A percentile compares a stretch with the other conserved stretches of the same genome.
Conservation (phyloP, 2,797 vertebrate species). For the Cynodonichthys magdalenae region DNA sequence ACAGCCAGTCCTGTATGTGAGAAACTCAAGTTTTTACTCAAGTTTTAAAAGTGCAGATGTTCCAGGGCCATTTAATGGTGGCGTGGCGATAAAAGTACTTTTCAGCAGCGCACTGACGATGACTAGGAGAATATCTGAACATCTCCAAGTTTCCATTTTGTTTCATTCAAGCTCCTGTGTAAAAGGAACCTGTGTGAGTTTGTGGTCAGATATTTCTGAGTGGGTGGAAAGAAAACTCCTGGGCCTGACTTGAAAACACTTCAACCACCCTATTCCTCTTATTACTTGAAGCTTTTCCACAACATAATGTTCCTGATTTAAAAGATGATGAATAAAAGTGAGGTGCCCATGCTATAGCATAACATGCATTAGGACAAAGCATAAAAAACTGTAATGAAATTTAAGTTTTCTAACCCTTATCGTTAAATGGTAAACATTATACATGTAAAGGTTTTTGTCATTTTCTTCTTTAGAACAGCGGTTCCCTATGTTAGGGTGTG, state of each 20-base stretch:
- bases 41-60: conserved; percentile 12
- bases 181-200: conserved; percentile 18
- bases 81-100: not conserved
- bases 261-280: conserved; percentile 27
- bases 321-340: conserved; percentile 8
- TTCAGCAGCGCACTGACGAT: not conserved
- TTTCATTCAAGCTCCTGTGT: conserved; percentile 7
- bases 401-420: not conserved
- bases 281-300: conserved; percentile 35
- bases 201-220: conserved; percentile 58
- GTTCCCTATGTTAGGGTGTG: no score
- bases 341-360: not conserved
- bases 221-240: conserved; percentile 52
- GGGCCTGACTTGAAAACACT: conserved; percentile 53
- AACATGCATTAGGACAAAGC: not conserved
- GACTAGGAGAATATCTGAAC: not conserved
- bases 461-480: no score
- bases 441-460: not conserved
- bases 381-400: not conserved
- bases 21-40: conserved; percentile 11
- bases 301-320: conserved; percentile 33
- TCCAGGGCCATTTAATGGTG: not conserved
- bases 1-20: not conserved
- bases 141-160: not conserved
- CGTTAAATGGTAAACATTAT: not conserved